These are phyloP conservation scores for Pseudobourletiella spinata DNA, from an alignment of 1,140 invertebrate species.

Conservation along the genomic window DNA sequence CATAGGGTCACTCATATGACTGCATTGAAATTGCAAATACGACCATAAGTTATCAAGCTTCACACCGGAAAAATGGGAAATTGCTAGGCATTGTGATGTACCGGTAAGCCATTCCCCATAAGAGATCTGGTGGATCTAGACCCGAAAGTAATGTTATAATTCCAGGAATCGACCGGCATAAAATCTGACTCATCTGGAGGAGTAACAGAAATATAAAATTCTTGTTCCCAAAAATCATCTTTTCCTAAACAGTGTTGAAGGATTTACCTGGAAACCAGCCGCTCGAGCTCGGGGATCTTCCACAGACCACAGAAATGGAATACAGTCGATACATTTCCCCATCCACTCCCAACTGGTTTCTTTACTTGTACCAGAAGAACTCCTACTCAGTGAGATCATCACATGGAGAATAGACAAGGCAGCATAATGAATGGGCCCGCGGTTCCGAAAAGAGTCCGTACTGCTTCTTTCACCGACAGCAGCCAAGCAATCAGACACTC, in stretches of 20 bases:
- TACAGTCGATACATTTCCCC: conserved; percentile 8
- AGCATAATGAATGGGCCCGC: conserved; percentile 10
- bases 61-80: too few relatives aligned
- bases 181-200: conserved; percentile 17
- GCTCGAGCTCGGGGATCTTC: conserved; percentile 9
- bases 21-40: conserved; percentile 9
- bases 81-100: too few relatives aligned
- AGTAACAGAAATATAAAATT: neutral
- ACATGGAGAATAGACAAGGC: conserved; percentile 17
- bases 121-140: conserved; percentile 10
- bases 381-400: neutral
- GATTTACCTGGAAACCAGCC: conserved; percentile 22
- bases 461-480: conserved; percentile 3
- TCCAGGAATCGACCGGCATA: conserved; percentile 3
- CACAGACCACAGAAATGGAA: conserved; percentile 9
- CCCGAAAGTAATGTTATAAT: neutral
- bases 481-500: neutral
- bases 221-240: conserved; percentile 1
- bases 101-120: conserved; percentile 20
- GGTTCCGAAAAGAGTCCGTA: conserved; percentile 1
- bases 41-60: too few relatives aligned
- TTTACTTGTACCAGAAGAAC: neutral
- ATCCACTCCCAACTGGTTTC: conserved; percentile 13
- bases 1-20: conserved; percentile 3
- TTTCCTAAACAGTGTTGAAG: neutral